These are phyloP conservation scores for Sparus aurata DNA, from an alignment of 2,797 vertebrate genomes.

Conservation along the genomic window DNA sequence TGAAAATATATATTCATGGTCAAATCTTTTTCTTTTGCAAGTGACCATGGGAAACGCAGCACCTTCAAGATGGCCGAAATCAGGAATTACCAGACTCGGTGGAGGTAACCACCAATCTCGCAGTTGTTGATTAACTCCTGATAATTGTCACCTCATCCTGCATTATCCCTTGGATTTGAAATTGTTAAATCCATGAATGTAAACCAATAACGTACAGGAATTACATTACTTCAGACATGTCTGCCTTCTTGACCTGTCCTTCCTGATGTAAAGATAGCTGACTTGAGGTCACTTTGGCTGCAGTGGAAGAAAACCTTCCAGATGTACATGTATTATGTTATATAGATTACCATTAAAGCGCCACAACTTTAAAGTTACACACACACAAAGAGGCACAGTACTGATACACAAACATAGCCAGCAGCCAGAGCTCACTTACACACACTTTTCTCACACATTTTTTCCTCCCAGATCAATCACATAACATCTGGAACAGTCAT, in stretches of 20 bases:
- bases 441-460: not conserved
- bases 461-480: conserved; percentile 41
- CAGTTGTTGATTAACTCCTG: too few species aligned
- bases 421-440: conserved; percentile 14
- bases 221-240: conserved; percentile 19
- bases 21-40: too few species aligned
- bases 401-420: conserved; percentile 25
- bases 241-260: conserved; percentile 25
- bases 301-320: conserved; percentile 44
- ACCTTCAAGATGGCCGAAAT: too few species aligned
- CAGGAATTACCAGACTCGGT: too few species aligned
- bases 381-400: not conserved
- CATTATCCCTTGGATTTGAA: not conserved
- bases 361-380: conserved; percentile 42
- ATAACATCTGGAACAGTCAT: conserved; percentile 7
- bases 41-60: too few species aligned
- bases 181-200: not conserved
- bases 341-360: conserved; percentile 69
- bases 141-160: too few species aligned
- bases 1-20: too few species aligned
- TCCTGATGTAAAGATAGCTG: conserved; percentile 34
- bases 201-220: not conserved
- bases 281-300: conserved; percentile 33
- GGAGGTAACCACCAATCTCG: too few species aligned
- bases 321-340: too few species aligned